Evolutionary conservation across 2,113 vertebrate genomes (phyloP), one percentile per base, ranked within the genome.

Genomic region (Colistium nudipinnis): DNA sequence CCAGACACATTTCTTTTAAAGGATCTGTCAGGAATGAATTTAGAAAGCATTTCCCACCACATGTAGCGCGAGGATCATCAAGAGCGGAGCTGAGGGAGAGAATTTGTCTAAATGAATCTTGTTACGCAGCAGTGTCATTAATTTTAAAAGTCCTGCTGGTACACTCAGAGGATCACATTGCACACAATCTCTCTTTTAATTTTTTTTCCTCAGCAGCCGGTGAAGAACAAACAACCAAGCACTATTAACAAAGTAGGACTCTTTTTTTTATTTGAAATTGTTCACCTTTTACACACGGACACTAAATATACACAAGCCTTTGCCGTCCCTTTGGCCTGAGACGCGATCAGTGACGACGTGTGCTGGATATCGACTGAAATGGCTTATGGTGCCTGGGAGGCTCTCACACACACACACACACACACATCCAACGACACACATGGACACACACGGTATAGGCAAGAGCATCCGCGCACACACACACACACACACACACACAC

Each of bases 231-330:
- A 53, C 1, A 7, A 43, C n/a, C 53, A 65, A 36, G 33, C 27
- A 39, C 49, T 38, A 54, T 90, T 93, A 91, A 76, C 87, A 93
- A 93, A 94, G 89, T 93, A 93, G 92, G 88, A 89, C 85, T 92
- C 89, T 87, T 88, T 74, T 95, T 88, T 74, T 95, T 88, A 93
- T 94, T 94, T 92, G 87, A 91, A 94, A 92, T 92, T 92, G 70
- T 94, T 93, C 88, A 89, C 82, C 76, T 94, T 90, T 90, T 91
- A 90, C 91, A 93, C 93, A 93, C 88, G 89, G 88, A 93, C 93
- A 94, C 89, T 90, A 89, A 93, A 92, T 92, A 93, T 87, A 94
- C 93, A 93, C 92, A 93, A 94, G 93, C 92, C 90, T 16, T 77
- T 47, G 71, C 80, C 82, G 70, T 87, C 88, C 83, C 82, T 85